Conservation (phyloP, 1,140 invertebrate genomes). For the Gerris buenoi region DNA sequence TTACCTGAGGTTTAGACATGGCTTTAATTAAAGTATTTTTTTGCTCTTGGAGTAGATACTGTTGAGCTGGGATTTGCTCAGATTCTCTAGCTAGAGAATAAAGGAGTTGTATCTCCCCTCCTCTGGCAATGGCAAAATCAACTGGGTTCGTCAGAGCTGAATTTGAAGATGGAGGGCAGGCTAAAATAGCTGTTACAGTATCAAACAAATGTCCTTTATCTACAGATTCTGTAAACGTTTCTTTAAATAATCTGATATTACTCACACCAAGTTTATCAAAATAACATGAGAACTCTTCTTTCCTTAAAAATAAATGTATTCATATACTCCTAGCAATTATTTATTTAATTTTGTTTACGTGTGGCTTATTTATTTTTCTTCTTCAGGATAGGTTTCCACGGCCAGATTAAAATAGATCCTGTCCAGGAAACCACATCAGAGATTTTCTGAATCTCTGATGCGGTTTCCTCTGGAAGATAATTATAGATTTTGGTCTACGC, state of each 20-base stretch:
- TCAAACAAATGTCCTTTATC: background rate
- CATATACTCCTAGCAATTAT: too few species aligned
- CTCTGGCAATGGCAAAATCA: background rate
- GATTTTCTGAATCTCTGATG: too few species aligned
- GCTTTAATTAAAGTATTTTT: background rate
- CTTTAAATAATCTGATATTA: background rate
- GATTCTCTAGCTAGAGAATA: background rate
- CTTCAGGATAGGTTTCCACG: too few species aligned
- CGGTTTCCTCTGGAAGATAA: too few species aligned
- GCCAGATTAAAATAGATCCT: too few species aligned
- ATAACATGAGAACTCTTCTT: background rate
- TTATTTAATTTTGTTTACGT: too few species aligned
- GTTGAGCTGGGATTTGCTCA: background rate
- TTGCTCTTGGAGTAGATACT: background rate
- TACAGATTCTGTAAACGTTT: background rate
- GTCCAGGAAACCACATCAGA: too few species aligned
- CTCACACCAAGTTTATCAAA: background rate
- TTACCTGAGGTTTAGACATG: conserved; percentile 3
- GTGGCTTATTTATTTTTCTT: too few species aligned
- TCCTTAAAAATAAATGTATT: background rate
- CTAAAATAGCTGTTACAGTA: background rate
- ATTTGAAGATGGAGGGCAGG: background rate
- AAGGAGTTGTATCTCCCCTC: background rate
- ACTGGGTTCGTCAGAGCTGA: background rate
- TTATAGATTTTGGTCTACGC: too few species aligned